Conservation (phyloP, 2,797 vertebrate species). For the Enteromius paludinosus region DNA sequence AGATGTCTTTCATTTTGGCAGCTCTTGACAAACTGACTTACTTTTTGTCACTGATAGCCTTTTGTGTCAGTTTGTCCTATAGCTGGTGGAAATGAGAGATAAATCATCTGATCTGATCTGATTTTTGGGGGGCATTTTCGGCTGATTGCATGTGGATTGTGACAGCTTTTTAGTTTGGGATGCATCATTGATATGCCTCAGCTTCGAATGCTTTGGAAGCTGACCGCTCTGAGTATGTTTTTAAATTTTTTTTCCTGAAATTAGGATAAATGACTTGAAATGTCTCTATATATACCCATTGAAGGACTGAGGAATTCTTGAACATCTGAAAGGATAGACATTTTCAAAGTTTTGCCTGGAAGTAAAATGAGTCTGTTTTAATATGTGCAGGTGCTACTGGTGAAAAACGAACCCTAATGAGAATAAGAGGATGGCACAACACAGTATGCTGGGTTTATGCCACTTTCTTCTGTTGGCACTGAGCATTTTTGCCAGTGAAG, state of each 20-base stretch:
- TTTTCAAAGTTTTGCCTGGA: not conserved
- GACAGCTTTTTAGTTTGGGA: slow-evolving; percentile 46
- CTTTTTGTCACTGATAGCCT: slow-evolving; percentile 71
- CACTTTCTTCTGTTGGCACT: slow-evolving; percentile 68
- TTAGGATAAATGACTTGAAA: not conserved
- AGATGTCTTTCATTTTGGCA: slow-evolving; percentile 73
- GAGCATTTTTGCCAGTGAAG: slow-evolving; percentile 68
- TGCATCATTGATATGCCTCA: slow-evolving; percentile 59
- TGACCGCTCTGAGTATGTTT: slow-evolving; percentile 63
- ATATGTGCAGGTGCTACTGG: slow-evolving; percentile 57
- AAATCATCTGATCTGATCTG: slow-evolving; percentile 29
- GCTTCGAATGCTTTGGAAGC: slow-evolving; percentile 53
- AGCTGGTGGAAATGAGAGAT: slow-evolving; percentile 72
- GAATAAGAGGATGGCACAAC: slow-evolving; percentile 65
- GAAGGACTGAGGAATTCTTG: not conserved
- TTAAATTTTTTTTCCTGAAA: not conserved
- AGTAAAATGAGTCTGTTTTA: not conserved
- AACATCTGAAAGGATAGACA: not conserved
- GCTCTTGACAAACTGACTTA: slow-evolving; percentile 73
- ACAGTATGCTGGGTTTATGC: slow-evolving; percentile 56
- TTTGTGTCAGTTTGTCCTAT: slow-evolving; percentile 72
- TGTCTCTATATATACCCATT: not conserved
- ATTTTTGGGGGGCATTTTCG: slow-evolving; percentile 32
- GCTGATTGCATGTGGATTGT: slow-evolving; percentile 48
- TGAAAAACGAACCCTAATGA: slow-evolving; percentile 48